phyloP scores from a whole-genome alignment of 2,113 vertebrate genomes.

The Xiphophorus couchianus region DNA sequence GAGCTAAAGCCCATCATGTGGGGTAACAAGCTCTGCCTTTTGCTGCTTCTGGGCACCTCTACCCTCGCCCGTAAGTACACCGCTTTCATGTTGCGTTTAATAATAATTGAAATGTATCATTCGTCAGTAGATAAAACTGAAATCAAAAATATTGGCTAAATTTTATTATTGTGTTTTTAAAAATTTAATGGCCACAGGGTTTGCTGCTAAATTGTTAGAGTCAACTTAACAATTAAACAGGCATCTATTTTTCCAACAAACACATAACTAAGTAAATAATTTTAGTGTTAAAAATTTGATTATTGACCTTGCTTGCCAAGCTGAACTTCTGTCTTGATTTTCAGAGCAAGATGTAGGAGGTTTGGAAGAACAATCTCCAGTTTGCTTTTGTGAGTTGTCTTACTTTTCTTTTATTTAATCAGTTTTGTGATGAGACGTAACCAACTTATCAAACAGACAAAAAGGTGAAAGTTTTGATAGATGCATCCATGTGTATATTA shows the following conservation, averaged over 20 bases:
- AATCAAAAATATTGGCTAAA: neutral
- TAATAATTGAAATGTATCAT: neutral
- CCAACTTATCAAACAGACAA: neutral
- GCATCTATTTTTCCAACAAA: neutral
- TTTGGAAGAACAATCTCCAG: slow-evolving; percentile 69
- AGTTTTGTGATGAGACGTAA: neutral
- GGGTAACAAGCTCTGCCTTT: slow-evolving; percentile 68
- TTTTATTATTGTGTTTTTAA: neutral
- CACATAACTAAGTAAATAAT: neutral
- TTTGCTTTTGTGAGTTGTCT: slow-evolving; percentile 84
- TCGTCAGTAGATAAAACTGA: neutral
- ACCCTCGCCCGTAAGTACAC: slow-evolving; percentile 74
- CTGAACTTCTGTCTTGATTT: neutral
- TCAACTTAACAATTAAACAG: neutral
- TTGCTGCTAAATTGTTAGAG: neutral
- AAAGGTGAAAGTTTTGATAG: neutral
- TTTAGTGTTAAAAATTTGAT: neutral
- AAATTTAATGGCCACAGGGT: neutral
- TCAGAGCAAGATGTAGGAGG: slow-evolving; percentile 82
- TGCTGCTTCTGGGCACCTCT: slow-evolving; percentile 69
- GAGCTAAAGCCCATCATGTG: slow-evolving; percentile 70
- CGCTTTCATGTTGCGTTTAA: neutral
- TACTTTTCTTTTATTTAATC: neutral
- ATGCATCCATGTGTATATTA: neutral
- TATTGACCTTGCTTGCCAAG: neutral